These are phyloP conservation scores for Oikopleura albicans DNA, from an alignment of 23 tunicate species.

Conservation along the genomic window DNA sequence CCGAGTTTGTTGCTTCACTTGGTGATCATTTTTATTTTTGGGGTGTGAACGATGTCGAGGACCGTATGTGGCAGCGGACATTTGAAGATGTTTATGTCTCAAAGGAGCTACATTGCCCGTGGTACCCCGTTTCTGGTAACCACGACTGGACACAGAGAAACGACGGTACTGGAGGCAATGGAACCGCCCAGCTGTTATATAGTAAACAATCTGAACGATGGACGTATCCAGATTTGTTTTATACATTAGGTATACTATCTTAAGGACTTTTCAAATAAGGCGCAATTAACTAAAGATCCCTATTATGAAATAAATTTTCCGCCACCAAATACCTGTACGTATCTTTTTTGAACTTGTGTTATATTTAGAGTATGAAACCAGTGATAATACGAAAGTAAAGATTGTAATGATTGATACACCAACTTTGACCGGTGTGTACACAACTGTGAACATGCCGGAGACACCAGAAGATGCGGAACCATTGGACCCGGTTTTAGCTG, in stretches of 20 bases:
- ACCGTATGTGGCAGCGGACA: slow-evolving; percentile 40
- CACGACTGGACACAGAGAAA: slow-evolving; percentile 32
- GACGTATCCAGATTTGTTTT: slow-evolving; percentile 4
- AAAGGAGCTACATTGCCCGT: slow-evolving; percentile 28
- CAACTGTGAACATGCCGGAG: no score
- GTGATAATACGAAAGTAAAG: no score
- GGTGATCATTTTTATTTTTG: slow-evolving; percentile 64
- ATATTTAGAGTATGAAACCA: no score
- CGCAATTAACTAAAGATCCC: no score
- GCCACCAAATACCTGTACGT: no score
- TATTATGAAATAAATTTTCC: no score
- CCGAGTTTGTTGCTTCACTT: slow-evolving; percentile 33
- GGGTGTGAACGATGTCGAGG: slow-evolving; percentile 35
- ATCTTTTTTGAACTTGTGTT: no score
- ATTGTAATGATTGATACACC: no score
- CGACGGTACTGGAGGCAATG: slow-evolving; percentile 1
- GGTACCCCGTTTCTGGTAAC: slow-evolving; percentile 61
- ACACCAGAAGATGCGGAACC: no score
- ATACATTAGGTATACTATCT: neutral
- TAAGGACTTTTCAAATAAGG: no score
- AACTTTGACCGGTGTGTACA: no score
- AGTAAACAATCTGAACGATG: neutral
- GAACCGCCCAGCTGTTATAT: neutral
- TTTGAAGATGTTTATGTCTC: slow-evolving; percentile 47
- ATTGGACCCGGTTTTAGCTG: no score